phyloP scores from a whole-genome alignment of 2,113 vertebrate genomes.

The Pelusios castaneus region DNA sequence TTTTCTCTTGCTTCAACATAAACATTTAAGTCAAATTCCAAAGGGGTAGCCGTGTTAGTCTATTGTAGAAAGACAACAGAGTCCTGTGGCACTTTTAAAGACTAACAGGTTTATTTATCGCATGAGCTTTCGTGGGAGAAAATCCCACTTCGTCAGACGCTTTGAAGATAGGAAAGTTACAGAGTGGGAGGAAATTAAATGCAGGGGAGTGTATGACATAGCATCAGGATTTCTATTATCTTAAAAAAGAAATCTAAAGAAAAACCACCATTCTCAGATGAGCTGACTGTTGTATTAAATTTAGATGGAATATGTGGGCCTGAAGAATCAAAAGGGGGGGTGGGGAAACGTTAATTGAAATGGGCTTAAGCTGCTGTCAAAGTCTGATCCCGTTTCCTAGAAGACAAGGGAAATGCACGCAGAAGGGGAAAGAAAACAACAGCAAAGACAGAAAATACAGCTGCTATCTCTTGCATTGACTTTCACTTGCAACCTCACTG shows the following conservation, averaged over 20 bases:
- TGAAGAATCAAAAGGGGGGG: too few species aligned
- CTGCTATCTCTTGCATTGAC: not conserved
- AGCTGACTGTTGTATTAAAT: not conserved
- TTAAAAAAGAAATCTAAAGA: not conserved
- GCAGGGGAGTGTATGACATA: too few species aligned
- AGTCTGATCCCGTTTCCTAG: not conserved
- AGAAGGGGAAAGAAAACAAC: not conserved
- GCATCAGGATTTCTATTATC: not conserved
- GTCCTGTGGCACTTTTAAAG: too few species aligned
- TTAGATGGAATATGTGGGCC: not conserved
- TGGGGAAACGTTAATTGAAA: not conserved
- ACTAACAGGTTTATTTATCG: too few species aligned
- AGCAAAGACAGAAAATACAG: not conserved
- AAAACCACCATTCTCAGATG: not conserved
- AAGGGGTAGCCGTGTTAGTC: too few species aligned
- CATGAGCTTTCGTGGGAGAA: too few species aligned
- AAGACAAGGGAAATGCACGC: not conserved
- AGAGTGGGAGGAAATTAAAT: too few species aligned
- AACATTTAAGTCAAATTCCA: too few species aligned
- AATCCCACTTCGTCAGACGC: too few species aligned
- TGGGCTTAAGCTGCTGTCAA: not conserved
- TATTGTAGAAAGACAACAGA: too few species aligned
- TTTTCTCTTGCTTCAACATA: not conserved
- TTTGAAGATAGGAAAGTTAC: too few species aligned
- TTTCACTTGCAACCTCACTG: too few species aligned